Conservation (phyloP, 2,797 vertebrate species). For the Leucoraja ocellata region DNA sequence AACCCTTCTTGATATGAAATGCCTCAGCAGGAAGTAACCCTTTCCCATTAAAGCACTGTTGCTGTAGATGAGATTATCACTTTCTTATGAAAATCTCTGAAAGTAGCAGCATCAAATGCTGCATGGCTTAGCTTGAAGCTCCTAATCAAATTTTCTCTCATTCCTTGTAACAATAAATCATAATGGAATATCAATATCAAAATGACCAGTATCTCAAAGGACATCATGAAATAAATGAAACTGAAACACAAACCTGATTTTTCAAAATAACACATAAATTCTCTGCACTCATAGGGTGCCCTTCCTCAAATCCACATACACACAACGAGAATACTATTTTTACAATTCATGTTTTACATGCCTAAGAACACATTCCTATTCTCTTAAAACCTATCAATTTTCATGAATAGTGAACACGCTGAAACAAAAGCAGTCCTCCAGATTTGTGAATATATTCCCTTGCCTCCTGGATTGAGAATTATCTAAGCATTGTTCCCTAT, state of each 20-base stretch:
- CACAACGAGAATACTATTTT: not conserved
- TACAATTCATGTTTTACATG: not conserved
- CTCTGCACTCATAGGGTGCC: not conserved
- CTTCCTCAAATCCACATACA: too few species aligned
- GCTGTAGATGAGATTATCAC: not conserved
- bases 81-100: constrained; percentile 6
- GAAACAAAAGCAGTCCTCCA: not conserved
- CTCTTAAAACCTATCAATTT: not conserved
- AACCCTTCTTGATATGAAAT: not conserved
- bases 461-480: not conserved
- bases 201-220: not conserved
- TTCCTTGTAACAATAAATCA: not conserved
- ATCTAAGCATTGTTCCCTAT: not conserved
- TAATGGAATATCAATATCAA: not conserved
- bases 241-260: not conserved
- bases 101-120: not conserved
- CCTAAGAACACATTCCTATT: not conserved
- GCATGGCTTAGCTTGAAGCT: not conserved
- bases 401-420: not conserved
- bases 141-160: not conserved
- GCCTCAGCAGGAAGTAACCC: not conserved
- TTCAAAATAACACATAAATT: constrained; percentile 17
- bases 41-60: not conserved
- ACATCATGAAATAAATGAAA: constrained; percentile 1
- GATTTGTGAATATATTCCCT: not conserved